Percentiles rank a stretch among this genome's conserved stretches.
These are phyloP conservation scores for Melinaea menophilus DNA, from an alignment of 2,888 invertebrate species.

Conservation along the genomic window DNA sequence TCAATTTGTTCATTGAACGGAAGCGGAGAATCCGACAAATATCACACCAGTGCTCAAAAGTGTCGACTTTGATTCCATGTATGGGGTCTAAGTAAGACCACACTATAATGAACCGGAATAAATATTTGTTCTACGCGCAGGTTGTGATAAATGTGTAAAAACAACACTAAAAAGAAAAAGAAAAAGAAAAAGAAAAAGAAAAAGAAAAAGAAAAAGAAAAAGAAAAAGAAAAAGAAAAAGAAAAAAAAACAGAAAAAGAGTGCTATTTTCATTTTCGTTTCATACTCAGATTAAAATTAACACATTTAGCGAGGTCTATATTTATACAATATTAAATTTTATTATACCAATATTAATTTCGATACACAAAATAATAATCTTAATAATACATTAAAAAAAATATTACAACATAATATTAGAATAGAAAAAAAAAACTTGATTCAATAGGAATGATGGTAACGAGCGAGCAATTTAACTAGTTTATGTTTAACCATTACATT, in stretches of 20 bases:
- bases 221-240: too few species aligned
- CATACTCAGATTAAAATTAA: too few species aligned
- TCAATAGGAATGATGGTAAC: neutral
- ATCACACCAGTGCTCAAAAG: constrained; percentile 23
- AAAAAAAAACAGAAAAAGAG: too few species aligned
- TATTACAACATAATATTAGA: neutral
- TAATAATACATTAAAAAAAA: neutral
- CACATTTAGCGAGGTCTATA: too few species aligned
- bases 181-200: too few species aligned
- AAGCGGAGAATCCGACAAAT: constrained; percentile 28
- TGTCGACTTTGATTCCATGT: constrained; percentile 24
- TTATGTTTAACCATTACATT: constrained; percentile 26
- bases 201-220: too few species aligned
- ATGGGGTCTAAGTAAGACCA: constrained; percentile 24
- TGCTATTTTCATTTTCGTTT: too few species aligned
- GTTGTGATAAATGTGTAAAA: constrained; percentile 33
- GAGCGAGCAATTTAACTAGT: constrained; percentile 3
- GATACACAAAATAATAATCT: neutral
- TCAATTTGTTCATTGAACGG: constrained; percentile 23
- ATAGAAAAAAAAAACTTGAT: neutral
- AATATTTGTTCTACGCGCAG: constrained; percentile 21
- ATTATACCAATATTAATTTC: too few species aligned
- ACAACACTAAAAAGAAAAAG: constrained; percentile 33
- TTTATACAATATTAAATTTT: too few species aligned
- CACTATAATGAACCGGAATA: constrained; percentile 22